Percentiles rank a stretch among this genome's conserved stretches.
phyloP scores from a whole-genome alignment of 2,888 invertebrate species.

The Apodemia hepburni region DNA sequence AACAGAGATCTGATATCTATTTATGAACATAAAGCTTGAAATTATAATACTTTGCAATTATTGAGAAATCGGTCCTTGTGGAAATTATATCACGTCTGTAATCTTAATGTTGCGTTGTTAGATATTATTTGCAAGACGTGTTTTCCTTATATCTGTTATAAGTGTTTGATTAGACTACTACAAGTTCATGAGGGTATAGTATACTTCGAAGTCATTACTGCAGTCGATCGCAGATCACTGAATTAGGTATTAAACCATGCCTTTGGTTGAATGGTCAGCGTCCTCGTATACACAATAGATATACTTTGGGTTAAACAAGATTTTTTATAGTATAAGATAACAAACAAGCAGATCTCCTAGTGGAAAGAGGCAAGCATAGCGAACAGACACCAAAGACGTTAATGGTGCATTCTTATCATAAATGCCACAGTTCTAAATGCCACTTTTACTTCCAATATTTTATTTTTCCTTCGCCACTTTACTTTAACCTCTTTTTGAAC shows the following conservation, averaged over 20 bases:
- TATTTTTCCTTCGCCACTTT: too few relatives aligned
- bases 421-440: too few relatives aligned
- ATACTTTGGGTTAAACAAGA: too few relatives aligned
- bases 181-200: slow-evolving; percentile 26
- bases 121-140: slow-evolving; percentile 57
- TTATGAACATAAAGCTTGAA: slow-evolving; percentile 38
- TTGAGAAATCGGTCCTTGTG: slow-evolving; percentile 48
- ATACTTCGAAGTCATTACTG: background rate
- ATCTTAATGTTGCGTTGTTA: slow-evolving; percentile 54
- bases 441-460: too few relatives aligned
- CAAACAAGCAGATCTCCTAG: too few relatives aligned
- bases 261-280: background rate
- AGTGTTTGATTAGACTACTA: slow-evolving; percentile 34
- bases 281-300: background rate
- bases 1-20: slow-evolving; percentile 50
- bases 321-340: too few relatives aligned
- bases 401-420: too few relatives aligned
- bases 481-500: too few relatives aligned
- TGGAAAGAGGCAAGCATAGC: too few relatives aligned
- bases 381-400: too few relatives aligned
- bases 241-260: slow-evolving; percentile 22
- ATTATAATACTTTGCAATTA: slow-evolving; percentile 44
- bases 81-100: slow-evolving; percentile 52
- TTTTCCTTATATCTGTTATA: slow-evolving; percentile 43
- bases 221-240: slow-evolving; percentile 40